Percentiles rank a stretch among this genome's conserved stretches.
Conservation (phyloP, 2,888 invertebrate genomes). For the Hofmannophila pseudospretella region DNA sequence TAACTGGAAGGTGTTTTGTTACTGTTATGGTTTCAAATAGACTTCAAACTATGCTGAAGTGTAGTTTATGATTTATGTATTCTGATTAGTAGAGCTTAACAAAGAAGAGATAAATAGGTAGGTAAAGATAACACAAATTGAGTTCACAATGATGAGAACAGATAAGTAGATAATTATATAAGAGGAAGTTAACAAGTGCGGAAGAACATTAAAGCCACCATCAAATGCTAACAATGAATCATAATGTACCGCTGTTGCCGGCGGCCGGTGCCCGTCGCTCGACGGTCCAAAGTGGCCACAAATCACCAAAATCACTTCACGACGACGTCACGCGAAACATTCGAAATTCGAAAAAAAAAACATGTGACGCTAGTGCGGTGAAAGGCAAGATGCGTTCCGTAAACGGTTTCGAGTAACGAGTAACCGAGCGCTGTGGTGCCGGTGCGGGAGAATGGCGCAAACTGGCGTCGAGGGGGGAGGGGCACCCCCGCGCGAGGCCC, state of each 20-base stretch:
- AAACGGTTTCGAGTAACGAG: slow-evolving; percentile 61
- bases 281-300: slow-evolving; percentile 59
- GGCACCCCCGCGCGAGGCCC: slow-evolving; percentile 28
- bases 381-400: slow-evolving; percentile 70
- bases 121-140: too few relatives aligned
- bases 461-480: slow-evolving; percentile 57
- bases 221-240: slow-evolving; percentile 55
- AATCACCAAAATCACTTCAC: slow-evolving; percentile 72
- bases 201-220: slow-evolving; percentile 42
- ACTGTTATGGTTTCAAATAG: too few relatives aligned
- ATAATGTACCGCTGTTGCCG: slow-evolving; percentile 52
- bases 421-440: slow-evolving; percentile 64
- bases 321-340: slow-evolving; percentile 58
- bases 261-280: slow-evolving; percentile 37
- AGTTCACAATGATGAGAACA: too few relatives aligned
- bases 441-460: slow-evolving; percentile 71
- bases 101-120: too few relatives aligned
- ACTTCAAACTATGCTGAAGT: too few relatives aligned
- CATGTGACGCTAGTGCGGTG: slow-evolving; percentile 64
- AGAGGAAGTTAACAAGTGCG: slow-evolving; percentile 9
- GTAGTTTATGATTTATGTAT: too few relatives aligned
- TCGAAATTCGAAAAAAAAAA: slow-evolving; percentile 45
- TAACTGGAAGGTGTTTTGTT: too few relatives aligned
- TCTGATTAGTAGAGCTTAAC: too few relatives aligned
- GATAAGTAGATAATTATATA: slow-evolving; percentile 6